Conservation (phyloP, 2,113 vertebrate genomes). For the Ceuthmochares aereus region DNA sequence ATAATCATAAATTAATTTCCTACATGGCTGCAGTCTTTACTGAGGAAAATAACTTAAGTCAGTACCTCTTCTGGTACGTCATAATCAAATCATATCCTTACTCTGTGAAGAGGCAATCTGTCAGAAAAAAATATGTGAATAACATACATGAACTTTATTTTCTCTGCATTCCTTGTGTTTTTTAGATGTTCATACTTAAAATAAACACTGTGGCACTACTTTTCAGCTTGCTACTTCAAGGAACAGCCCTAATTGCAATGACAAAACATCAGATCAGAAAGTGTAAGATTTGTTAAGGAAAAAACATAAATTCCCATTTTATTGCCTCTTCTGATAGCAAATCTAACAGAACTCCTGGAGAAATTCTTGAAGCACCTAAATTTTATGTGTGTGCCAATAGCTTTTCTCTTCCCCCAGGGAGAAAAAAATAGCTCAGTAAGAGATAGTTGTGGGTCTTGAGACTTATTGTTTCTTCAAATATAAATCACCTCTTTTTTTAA, state of each 20-base stretch:
- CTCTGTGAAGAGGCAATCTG: neutral
- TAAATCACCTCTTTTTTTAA: constrained; percentile 31
- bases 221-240: constrained; percentile 23
- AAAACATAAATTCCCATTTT: constrained; percentile 70
- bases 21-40: neutral
- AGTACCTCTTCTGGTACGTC: neutral
- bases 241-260: constrained; percentile 56
- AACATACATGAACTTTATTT: constrained; percentile 15
- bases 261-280: constrained; percentile 55
- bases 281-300: constrained; percentile 54
- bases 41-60: neutral
- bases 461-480: constrained; percentile 59
- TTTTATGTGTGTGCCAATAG: constrained; percentile 58
- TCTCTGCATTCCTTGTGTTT: neutral
- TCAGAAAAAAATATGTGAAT: neutral
- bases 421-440: constrained; percentile 34
- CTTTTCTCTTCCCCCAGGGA: constrained; percentile 59
- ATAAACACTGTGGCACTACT: constrained; percentile 7
- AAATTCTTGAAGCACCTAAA: constrained; percentile 63
- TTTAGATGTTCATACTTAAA: constrained; percentile 39
- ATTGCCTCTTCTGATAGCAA: constrained; percentile 59
- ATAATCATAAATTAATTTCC: neutral
- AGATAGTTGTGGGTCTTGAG: constrained; percentile 28
- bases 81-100: neutral
- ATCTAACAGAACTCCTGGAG: constrained; percentile 63